Evolutionary conservation across 2,797 vertebrate genomes (phyloP).

Genomic region (Leptatherina wallacei): DNA sequence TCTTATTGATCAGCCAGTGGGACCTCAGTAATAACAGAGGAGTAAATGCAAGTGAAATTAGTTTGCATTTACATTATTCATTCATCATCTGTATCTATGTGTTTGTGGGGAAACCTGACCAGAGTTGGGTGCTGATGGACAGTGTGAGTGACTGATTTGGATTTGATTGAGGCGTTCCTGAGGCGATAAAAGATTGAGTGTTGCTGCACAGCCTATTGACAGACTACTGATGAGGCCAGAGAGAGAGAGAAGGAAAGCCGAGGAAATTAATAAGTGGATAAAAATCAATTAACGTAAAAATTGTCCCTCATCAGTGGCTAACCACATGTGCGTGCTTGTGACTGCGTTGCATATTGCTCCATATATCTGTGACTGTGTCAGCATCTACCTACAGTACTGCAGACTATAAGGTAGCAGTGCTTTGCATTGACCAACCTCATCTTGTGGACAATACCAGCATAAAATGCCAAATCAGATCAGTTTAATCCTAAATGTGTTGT

Average conservation of each 20-base stretch:
- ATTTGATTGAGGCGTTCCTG: constrained; percentile 85
- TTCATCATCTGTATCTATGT: constrained; percentile 50
- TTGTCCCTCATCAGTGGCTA: constrained; percentile 73
- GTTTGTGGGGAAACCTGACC: constrained; percentile 22
- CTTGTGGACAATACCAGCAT: constrained; percentile 75
- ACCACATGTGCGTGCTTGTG: constrained; percentile 43
- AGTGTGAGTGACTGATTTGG: constrained; percentile 80
- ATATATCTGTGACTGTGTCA: constrained; percentile 37
- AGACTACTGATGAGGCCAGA: constrained; percentile 83
- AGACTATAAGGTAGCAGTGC: constrained; percentile 43
- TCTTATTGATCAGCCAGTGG: constrained; percentile 55
- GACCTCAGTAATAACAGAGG: constrained; percentile 45
- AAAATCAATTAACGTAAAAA: constrained; percentile 85
- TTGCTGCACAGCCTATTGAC: constrained; percentile 81
- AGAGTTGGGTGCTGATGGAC: constrained; percentile 63
- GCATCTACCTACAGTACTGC: constrained; percentile 34
- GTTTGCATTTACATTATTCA: constrained; percentile 52
- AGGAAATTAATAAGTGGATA: constrained; percentile 81
- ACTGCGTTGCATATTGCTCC: constrained; percentile 22
- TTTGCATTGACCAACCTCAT: constrained; percentile 64
- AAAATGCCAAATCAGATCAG: constrained; percentile 78
- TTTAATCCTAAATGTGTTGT: constrained; percentile 72
- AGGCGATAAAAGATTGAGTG: constrained; percentile 80
- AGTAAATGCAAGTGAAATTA: constrained; percentile 38
- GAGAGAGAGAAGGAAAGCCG: constrained; percentile 51